Base-by-base conservation (phyloP, 2,113 vertebrate genomes). In the Panthera uncia region DNA sequence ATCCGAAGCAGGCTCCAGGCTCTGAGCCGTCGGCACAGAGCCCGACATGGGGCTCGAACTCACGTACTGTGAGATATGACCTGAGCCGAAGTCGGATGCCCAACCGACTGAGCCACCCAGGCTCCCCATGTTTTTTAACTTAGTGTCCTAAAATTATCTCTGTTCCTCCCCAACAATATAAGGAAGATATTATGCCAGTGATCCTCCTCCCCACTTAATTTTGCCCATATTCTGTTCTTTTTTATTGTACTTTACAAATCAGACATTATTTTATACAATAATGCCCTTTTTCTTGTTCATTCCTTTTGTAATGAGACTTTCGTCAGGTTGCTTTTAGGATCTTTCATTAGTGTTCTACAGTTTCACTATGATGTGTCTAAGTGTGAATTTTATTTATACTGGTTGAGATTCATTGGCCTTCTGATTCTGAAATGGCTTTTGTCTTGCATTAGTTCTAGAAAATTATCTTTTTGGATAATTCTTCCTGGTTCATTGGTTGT, bases 361-460 rank as follows among this genome's bases (percentile, higher is more conserved):
- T 82, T 73, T 96, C 48, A 91, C 81, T 68, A 3, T 81, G 68
- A 23, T 83, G 8, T 88, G 8, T 74, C 7, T 81, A 63, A 87
- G 11, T 88, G 45, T 52, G 66, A 92, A 33, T 73, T 95, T 86
- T 89, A 82, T 21, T 50, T 63, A 76, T 29, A 66, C 27, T 87
- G 16, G 16, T 38, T 95, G 48, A 23, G 31, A 89, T 69, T 85
- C n/a, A 69, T 13, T 57, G 78, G 45, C 25, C 69, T 84, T 4
- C 31, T 71, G 41, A 55, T 93, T 78, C 48, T 21, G 31, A 95
- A 71, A 94, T 91, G 21, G 15, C 31, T 88, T 91, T 97, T 91
- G 2, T 91, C 69, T 82, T 83, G 11, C 9, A 61, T 48, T 91
- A 68, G 38, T 71, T 61, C 33, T 19, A 11, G 78, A 86, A 94